Percentiles rank a stretch among this genome's conserved stretches.
Evolutionary conservation across 2,113 vertebrate genomes (phyloP).

Genomic region (Gulo gulo): DNA sequence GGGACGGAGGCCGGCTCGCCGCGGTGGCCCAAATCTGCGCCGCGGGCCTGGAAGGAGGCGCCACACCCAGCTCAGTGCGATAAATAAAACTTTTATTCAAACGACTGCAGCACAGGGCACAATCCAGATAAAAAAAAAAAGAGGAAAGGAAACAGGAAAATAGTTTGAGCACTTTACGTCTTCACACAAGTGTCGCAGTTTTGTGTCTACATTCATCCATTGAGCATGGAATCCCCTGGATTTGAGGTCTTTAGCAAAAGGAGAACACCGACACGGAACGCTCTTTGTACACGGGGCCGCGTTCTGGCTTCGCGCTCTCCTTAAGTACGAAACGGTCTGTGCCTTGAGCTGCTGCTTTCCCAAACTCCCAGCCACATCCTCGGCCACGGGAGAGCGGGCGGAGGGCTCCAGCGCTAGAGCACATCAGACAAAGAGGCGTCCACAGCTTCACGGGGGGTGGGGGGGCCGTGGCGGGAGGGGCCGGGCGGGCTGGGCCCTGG

Average conservation of each 20-base stretch:
- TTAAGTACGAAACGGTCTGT: not conserved
- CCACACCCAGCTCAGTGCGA: constrained; percentile 82
- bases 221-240: constrained; percentile 75
- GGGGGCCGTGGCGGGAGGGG: constrained; percentile 35
- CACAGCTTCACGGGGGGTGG: constrained; percentile 55
- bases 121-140: constrained; percentile 75
- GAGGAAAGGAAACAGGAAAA: constrained; percentile 58
- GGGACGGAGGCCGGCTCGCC: not conserved
- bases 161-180: constrained; percentile 79
- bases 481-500: not conserved
- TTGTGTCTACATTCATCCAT: constrained; percentile 73
- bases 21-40: not conserved
- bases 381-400: constrained; percentile 65
- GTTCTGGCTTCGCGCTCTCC: constrained; percentile 24
- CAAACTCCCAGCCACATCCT: constrained; percentile 67
- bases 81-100: constrained; percentile 91
- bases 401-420: constrained; percentile 61
- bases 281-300: constrained; percentile 61
- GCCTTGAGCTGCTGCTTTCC: not conserved
- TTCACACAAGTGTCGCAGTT: constrained; percentile 69
- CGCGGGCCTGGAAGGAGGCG: constrained; percentile 65
- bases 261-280: constrained; percentile 68
- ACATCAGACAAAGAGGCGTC: constrained; percentile 61
- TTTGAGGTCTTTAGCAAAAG: constrained; percentile 81
- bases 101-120: constrained; percentile 87